Evolutionary conservation across 2,888 invertebrate genomes (phyloP).

Genomic region (Tipula helvola): DNA sequence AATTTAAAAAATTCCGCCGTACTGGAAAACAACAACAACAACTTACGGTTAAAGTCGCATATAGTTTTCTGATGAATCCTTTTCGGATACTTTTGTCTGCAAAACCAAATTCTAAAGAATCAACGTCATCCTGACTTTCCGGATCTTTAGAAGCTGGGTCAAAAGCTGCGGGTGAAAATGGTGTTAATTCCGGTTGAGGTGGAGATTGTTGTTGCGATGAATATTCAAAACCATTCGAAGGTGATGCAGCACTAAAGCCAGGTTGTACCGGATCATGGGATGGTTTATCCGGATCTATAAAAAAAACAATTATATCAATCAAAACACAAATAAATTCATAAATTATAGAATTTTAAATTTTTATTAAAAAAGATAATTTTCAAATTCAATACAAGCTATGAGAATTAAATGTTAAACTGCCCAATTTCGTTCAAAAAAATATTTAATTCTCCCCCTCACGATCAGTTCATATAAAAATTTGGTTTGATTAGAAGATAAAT

Average conservation of each 20-base stretch:
- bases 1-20: slow-evolving; percentile 17
- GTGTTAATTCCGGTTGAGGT: slow-evolving; percentile 13
- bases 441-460: too few species aligned
- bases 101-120: slow-evolving; percentile 32
- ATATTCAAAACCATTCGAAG: neutral
- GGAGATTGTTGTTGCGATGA: too few species aligned
- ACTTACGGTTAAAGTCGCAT: slow-evolving; percentile 32
- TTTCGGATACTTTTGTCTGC: slow-evolving; percentile 31
- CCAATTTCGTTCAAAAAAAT: too few species aligned
- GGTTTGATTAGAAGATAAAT: too few species aligned
- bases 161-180: slow-evolving; percentile 27
- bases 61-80: slow-evolving; percentile 35
- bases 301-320: neutral
- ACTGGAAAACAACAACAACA: too few species aligned
- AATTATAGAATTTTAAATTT: too few species aligned
- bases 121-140: slow-evolving; percentile 25
- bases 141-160: slow-evolving; percentile 29
- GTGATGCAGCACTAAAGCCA: neutral
- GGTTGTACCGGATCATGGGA: neutral
- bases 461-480: too few species aligned
- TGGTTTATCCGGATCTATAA: neutral
- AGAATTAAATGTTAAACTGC: too few species aligned
- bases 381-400: too few species aligned
- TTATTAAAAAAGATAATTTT: too few species aligned
- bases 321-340: too few species aligned